Evolutionary conservation across 2,797 vertebrate genomes (phyloP), one percentile per base, ranked within the genome.

Genomic region (Eulemur coronatus): DNA sequence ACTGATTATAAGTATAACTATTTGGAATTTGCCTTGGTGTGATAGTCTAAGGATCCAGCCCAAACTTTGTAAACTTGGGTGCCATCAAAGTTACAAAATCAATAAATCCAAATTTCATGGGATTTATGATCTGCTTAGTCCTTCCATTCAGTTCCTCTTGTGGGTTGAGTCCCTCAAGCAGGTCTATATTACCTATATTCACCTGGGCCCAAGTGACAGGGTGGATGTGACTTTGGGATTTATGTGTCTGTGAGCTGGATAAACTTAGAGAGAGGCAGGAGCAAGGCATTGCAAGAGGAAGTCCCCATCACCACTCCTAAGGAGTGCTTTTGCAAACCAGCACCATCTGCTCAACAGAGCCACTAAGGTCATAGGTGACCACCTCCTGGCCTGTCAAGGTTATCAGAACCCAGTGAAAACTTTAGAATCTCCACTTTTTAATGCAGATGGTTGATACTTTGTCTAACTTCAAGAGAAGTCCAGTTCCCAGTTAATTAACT

Each of bases 341-440:
- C 41, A 14, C 22, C 17, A 2, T 33, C 18, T 13, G 4, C 10
- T 48, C 43, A 46, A 15, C 0, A 3, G 20, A 80, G 46, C 48
- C 30, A 73, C 15, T 35, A 11, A 43, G 12, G 18, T 46, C 2
- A 11, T 26, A 4, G 13, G 14, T 22, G 8, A 38, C 43, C 17
- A 73, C 57, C 5, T 13, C 10, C 38, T 78, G 50, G 30, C 28
- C 28, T 14, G 22, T 57, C 28, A 38, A 50, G 12, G 4, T 89
- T 89, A 5, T 59, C 48, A 69, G 30, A 12, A 3, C 30, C 55
- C 5, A 13, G n/a, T 17, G 26, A 38, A 78, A 70, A 4, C 14
- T 84, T 89, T 30, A 67, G 59, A 38, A 78, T 65, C 38, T 73
- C 11, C 7, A 52, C 26, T 46, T 86, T 88, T 11, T 22, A 43